These are phyloP conservation scores for Sialia sialis DNA, from an alignment of 2,113 vertebrate genomes.

Conservation along the genomic window DNA sequence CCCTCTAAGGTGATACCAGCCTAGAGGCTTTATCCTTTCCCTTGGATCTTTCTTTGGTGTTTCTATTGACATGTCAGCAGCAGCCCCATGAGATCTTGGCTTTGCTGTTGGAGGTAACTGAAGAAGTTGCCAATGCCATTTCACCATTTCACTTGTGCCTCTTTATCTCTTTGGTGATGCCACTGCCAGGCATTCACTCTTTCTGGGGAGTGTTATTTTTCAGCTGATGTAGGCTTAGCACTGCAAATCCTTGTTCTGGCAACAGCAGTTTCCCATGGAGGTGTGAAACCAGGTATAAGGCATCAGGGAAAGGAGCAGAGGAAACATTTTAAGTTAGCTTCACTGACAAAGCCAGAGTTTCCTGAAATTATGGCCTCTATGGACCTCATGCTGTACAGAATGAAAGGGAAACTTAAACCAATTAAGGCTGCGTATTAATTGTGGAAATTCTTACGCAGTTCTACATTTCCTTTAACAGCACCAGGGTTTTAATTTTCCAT, in stretches of 20 bases:
- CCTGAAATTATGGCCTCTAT: background rate
- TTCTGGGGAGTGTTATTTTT: background rate
- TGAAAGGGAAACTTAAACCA: background rate
- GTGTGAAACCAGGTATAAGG: background rate
- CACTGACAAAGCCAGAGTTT: background rate
- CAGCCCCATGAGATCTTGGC: background rate
- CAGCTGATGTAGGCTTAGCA: background rate
- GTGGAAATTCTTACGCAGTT: background rate
- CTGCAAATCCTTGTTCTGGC: background rate
- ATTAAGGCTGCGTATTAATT: background rate
- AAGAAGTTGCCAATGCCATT: background rate
- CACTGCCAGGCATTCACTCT: background rate
- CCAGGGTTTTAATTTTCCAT: constrained; percentile 1
- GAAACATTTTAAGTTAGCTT: background rate
- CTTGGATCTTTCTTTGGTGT: background rate
- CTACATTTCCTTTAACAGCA: background rate
- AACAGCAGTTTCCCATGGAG: background rate
- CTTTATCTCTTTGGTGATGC: background rate
- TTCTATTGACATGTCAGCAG: background rate
- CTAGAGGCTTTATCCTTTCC: constrained; percentile 4
- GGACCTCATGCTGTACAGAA: background rate
- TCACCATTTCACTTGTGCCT: background rate
- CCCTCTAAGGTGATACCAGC: background rate
- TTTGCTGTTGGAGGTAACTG: background rate
- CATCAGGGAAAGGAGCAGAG: background rate